These are phyloP conservation scores for Calephelis nemesis DNA, from an alignment of 1,140 invertebrate species.

Conservation along the genomic window DNA sequence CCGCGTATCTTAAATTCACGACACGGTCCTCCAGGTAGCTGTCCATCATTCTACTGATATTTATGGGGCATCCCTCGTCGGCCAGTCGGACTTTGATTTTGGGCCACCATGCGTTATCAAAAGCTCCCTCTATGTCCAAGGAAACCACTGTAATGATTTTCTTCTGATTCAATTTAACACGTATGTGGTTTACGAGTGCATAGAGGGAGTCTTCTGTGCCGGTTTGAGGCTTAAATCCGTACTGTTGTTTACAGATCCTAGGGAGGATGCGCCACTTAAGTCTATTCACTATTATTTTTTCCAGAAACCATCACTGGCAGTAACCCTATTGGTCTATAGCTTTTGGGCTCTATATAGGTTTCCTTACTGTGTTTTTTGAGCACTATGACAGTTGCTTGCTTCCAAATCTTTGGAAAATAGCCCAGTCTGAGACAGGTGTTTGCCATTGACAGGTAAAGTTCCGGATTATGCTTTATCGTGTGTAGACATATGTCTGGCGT, in stretches of 20 bases:
- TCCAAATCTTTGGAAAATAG: background rate
- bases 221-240: too few species aligned
- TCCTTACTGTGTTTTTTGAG: constrained; percentile 2
- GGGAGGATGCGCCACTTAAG: background rate
- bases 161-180: too few species aligned
- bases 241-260: background rate
- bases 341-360: background rate
- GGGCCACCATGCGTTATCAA: too few species aligned
- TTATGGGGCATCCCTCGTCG: too few species aligned
- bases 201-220: too few species aligned
- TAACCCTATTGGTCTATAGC: background rate
- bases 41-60: too few species aligned
- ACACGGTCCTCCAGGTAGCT: too few species aligned
- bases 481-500: background rate
- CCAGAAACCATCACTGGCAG: background rate
- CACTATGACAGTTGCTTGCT: constrained; percentile 4
- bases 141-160: too few species aligned
- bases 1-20: too few species aligned
- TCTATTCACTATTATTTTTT: background rate
- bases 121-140: too few species aligned
- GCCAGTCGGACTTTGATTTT: too few species aligned
- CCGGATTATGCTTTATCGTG: background rate
- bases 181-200: too few species aligned
- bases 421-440: constrained; percentile 12
- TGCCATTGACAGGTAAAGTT: background rate